Conservation (phyloP, 1,140 invertebrate genomes). For the Saccostrea glomerata region DNA sequence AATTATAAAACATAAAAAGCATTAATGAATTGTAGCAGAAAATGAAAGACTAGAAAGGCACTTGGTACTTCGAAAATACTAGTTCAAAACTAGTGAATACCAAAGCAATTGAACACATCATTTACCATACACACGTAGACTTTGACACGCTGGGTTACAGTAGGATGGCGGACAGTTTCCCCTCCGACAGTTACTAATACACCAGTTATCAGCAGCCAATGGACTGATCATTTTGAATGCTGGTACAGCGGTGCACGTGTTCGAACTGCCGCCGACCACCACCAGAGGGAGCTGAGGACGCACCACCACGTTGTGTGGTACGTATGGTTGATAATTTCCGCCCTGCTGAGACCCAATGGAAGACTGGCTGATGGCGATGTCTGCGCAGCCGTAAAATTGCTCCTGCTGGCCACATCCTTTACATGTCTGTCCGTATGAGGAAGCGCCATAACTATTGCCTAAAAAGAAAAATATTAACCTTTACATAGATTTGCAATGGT, state of each 20-base stretch:
- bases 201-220: not conserved
- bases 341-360: not conserved
- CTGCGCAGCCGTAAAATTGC: constrained; percentile 64
- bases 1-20: too few relatives aligned
- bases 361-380: constrained; percentile 53
- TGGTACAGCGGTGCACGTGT: not conserved
- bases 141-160: not conserved
- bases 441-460: constrained; percentile 56
- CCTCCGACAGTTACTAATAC: not conserved
- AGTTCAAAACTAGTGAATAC: not conserved
- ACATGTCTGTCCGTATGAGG: constrained; percentile 32
- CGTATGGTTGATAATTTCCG: not conserved
- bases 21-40: not conserved
- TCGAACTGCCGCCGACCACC: not conserved
- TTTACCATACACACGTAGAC: not conserved
- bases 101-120: not conserved
- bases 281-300: not conserved
- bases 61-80: not conserved
- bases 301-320: not conserved
- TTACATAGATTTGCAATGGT: not conserved
- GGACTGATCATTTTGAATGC: not conserved
- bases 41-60: not conserved
- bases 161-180: not conserved
- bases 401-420: constrained; percentile 58
- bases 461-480: not conserved